phyloP scores from a whole-genome alignment of 2,113 vertebrate species.

The Dendropsophus ebraccatus region DNA sequence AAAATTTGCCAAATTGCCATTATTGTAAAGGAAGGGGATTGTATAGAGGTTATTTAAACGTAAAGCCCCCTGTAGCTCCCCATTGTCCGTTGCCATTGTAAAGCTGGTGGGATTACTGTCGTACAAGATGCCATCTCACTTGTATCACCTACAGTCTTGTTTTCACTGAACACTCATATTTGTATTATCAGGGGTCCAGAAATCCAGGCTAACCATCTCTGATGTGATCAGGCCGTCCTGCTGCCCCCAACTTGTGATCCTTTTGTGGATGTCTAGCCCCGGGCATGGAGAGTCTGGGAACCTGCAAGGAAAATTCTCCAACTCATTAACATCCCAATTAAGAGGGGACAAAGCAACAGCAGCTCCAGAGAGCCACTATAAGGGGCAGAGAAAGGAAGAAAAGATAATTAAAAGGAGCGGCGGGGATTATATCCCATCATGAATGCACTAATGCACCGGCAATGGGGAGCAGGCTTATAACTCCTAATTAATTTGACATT shows the following conservation, averaged over 20 bases:
- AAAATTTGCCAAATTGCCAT: background rate
- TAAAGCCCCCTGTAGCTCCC: background rate
- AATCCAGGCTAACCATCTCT: slow-evolving; percentile 76
- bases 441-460: slow-evolving; percentile 59
- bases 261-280: slow-evolving; percentile 75
- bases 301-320: slow-evolving; percentile 71
- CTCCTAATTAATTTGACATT: slow-evolving; percentile 66
- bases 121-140: background rate
- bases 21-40: background rate
- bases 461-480: slow-evolving; percentile 46
- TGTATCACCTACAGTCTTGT: slow-evolving; percentile 61
- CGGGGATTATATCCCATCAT: slow-evolving; percentile 62
- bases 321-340: slow-evolving; percentile 84
- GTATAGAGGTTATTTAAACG: background rate
- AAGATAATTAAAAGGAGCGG: slow-evolving; percentile 73
- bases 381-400: slow-evolving; percentile 56
- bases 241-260: slow-evolving; percentile 79
- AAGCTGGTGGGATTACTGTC: background rate
- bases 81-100: background rate
- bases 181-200: slow-evolving; percentile 70
- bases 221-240: slow-evolving; percentile 79
- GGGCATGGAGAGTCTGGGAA: slow-evolving; percentile 80
- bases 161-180: slow-evolving; percentile 70
- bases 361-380: slow-evolving; percentile 46
- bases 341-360: slow-evolving; percentile 66